Percentiles rank a stretch among this genome's conserved stretches.
Conservation (phyloP, 2,113 vertebrate species). For the Ardeotis arabs region DNA sequence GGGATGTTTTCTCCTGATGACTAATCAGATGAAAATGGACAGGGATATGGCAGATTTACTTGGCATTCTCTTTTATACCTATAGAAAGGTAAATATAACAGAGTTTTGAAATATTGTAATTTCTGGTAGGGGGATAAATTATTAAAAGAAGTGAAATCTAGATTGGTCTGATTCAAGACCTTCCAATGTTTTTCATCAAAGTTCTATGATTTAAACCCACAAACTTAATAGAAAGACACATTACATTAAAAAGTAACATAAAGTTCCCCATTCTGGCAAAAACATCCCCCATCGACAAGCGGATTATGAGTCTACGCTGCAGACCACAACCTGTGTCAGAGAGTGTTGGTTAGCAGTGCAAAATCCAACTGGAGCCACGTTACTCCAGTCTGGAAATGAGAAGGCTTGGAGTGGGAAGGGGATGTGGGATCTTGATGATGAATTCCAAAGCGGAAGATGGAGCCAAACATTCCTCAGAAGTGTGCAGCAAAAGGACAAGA, state of each 20-base stretch:
- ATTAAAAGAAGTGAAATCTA: neutral
- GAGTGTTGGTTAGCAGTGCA: neutral
- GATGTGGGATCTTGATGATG: fast-evolving
- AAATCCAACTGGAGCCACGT: neutral
- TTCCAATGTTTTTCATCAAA: neutral
- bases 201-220: neutral
- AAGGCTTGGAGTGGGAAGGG: neutral
- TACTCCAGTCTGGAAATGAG: neutral
- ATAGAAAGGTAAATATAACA: neutral
- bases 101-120: neutral
- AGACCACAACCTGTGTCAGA: neutral
- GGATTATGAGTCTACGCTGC: neutral
- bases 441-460: neutral
- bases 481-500: neutral
- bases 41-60: neutral
- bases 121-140: neutral
- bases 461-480: neutral
- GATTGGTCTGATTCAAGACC: neutral
- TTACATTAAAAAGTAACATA: fast-evolving
- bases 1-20: neutral
- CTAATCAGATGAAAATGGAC: neutral
- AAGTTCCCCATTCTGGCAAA: neutral
- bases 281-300: neutral
- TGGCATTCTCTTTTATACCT: neutral
- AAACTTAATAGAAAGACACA: neutral